phyloP scores from a whole-genome alignment of 2,888 invertebrate species.

The Dasysyrphus albostriatus region DNA sequence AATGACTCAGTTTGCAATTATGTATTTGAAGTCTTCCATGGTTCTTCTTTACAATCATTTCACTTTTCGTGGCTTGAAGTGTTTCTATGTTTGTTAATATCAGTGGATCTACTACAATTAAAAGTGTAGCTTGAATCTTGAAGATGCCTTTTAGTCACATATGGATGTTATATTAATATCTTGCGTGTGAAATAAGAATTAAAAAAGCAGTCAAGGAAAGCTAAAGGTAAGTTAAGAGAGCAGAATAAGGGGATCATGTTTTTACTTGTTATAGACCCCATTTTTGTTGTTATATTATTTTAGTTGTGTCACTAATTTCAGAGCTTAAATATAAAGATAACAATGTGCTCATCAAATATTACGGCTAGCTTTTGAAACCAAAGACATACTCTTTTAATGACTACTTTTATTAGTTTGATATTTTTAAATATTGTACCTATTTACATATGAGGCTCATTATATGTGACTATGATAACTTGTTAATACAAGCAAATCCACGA shows the following conservation, averaged over 20 bases:
- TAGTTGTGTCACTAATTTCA: no score
- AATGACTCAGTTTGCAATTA: neutral
- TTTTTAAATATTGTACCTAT: no score
- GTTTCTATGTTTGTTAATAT: neutral
- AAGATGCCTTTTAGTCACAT: neutral
- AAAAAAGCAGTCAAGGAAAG: conserved; percentile 1
- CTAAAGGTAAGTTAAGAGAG: conserved; percentile 20
- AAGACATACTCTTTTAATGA: no score
- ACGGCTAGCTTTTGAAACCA: no score
- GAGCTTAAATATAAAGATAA: no score
- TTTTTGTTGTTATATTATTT: no score
- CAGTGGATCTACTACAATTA: neutral
- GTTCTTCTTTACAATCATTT: conserved; percentile 5
- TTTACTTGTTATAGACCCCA: neutral
- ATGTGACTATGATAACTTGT: no score
- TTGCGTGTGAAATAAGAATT: neutral
- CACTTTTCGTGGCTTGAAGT: conserved; percentile 14
- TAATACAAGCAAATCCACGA: no score
- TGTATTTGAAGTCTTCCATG: neutral
- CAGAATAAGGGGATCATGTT: conserved; percentile 26
- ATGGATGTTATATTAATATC: neutral
- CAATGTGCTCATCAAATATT: no score
- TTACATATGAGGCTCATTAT: no score
- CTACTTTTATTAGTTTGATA: no score
- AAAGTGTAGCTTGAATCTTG: neutral